A percentile compares a stretch with the other conserved stretches of the same genome.
These are phyloP conservation scores for Araneus ventricosus DNA, from an alignment of 1,140 invertebrate genomes.

Conservation along the genomic window DNA sequence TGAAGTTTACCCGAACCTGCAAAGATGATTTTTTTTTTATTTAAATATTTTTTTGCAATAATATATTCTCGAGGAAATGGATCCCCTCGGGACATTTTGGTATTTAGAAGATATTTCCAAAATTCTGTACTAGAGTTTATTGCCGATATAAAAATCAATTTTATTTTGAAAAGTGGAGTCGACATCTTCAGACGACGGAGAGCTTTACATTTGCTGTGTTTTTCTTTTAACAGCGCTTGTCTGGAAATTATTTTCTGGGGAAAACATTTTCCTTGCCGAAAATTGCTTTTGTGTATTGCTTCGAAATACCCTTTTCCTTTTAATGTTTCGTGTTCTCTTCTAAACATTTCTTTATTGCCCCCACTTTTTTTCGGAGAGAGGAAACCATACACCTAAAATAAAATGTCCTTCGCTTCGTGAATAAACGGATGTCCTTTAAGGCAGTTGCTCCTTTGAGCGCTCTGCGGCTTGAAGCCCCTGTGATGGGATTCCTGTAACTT, in stretches of 20 bases:
- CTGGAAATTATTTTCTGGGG: background rate
- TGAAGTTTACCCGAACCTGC: too few relatives aligned
- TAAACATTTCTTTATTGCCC: constrained; percentile 7
- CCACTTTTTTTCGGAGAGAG: background rate
- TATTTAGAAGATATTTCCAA: background rate
- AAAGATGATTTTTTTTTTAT: too few relatives aligned
- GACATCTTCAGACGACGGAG: background rate
- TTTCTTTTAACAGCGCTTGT: background rate
- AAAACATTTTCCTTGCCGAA: background rate
- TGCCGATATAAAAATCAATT: background rate
- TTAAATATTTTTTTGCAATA: too few relatives aligned
- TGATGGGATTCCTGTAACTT: constrained; percentile 65
- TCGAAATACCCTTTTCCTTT: constrained; percentile 16
- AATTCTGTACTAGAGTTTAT: background rate
- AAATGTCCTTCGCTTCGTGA: constrained; percentile 30
- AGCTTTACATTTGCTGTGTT: background rate
- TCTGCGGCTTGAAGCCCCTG: constrained; percentile 22
- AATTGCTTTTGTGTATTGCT: constrained; percentile 4
- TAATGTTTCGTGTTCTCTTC: constrained; percentile 36
- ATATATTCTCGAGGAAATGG: too few relatives aligned
- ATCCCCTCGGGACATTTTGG: background rate
- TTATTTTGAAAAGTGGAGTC: background rate
- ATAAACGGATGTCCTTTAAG: constrained; percentile 44
- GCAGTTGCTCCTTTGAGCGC: background rate
- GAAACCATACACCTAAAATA: constrained; percentile 55